Conservation (phyloP, 2,888 invertebrate genomes). For the Trisateles emortualis region DNA sequence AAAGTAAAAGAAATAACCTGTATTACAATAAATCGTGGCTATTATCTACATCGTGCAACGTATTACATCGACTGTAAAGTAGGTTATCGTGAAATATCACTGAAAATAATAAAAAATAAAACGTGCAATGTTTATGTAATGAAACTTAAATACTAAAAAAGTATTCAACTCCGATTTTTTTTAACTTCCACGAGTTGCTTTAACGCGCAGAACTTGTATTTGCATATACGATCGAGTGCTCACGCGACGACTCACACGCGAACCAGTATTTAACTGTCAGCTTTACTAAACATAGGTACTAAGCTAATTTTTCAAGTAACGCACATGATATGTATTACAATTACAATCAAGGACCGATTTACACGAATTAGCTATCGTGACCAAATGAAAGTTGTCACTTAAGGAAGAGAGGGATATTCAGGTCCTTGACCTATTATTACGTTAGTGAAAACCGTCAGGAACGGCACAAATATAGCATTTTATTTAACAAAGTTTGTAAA, state of each 20-base stretch:
- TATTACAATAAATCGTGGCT: too few relatives aligned
- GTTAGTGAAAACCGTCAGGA: conserved; percentile 6
- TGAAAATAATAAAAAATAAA: conserved; percentile 18
- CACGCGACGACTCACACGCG: conserved; percentile 47
- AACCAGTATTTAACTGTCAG: conserved; percentile 45
- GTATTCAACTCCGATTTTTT: conserved; percentile 38
- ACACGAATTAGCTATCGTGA: conserved; percentile 35
- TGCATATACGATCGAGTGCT: conserved; percentile 39
- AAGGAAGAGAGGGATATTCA: conserved; percentile 15
- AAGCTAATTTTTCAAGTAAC: conserved; percentile 34
- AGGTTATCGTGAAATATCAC: conserved; percentile 29
- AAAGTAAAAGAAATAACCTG: too few relatives aligned
- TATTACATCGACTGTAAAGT: conserved; percentile 14
- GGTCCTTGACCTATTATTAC: conserved; percentile 13
- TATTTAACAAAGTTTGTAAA: too few relatives aligned
- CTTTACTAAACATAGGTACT: conserved; percentile 34
- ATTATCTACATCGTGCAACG: not conserved
- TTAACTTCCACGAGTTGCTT: conserved; percentile 30
- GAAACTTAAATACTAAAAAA: conserved; percentile 34
- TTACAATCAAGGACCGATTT: conserved; percentile 19
- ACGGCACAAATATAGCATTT: not conserved
- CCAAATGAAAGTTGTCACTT: conserved; percentile 21
- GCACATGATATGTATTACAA: conserved; percentile 32
- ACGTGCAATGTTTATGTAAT: conserved; percentile 32
- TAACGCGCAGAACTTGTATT: conserved; percentile 40